Conservation (phyloP, 2,888 invertebrate genomes). For the Chrysolina oricalcia region DNA sequence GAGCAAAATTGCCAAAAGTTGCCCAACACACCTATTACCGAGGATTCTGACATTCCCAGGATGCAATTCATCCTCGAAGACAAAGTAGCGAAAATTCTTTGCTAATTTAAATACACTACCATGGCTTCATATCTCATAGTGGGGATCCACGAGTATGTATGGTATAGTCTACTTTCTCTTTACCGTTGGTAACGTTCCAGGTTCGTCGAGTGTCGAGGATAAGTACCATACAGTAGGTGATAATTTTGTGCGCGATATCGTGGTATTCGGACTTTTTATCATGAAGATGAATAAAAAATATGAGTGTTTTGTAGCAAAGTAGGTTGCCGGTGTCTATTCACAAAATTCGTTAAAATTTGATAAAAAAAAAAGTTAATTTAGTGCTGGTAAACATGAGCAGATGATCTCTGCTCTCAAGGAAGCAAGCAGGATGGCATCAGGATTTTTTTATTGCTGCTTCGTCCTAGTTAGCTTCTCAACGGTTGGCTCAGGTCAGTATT, state of each 20-base stretch:
- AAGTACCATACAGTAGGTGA: slow-evolving; percentile 28
- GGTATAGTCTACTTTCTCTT: slow-evolving; percentile 51
- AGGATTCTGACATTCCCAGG: slow-evolving; percentile 6
- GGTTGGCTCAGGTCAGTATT: slow-evolving; percentile 47
- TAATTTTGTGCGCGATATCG: slow-evolving; percentile 27
- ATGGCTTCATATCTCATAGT: slow-evolving; percentile 35
- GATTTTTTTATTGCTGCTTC: slow-evolving; percentile 35
- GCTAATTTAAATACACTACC: slow-evolving; percentile 33
- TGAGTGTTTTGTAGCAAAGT: background rate
- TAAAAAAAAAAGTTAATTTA: background rate
- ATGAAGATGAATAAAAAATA: slow-evolving; percentile 25
- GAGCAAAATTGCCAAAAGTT: background rate
- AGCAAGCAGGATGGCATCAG: slow-evolving; percentile 31
- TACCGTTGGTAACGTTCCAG: slow-evolving; percentile 39
- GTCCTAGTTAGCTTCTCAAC: slow-evolving; percentile 33
- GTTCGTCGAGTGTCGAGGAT: slow-evolving; percentile 33
- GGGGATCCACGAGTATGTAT: slow-evolving; percentile 42
- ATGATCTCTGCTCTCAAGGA: slow-evolving; percentile 30
- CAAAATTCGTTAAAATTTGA: background rate
- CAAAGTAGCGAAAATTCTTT: slow-evolving; percentile 39
- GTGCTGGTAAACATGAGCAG: slow-evolving; percentile 31
- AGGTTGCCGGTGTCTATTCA: background rate
- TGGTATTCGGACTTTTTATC: slow-evolving; percentile 1
- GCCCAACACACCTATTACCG: background rate
- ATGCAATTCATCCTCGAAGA: slow-evolving; percentile 27